Percentiles rank a stretch among this genome's conserved stretches.
Conservation (phyloP, 2,113 vertebrate genomes). For the Egretta garzetta region DNA sequence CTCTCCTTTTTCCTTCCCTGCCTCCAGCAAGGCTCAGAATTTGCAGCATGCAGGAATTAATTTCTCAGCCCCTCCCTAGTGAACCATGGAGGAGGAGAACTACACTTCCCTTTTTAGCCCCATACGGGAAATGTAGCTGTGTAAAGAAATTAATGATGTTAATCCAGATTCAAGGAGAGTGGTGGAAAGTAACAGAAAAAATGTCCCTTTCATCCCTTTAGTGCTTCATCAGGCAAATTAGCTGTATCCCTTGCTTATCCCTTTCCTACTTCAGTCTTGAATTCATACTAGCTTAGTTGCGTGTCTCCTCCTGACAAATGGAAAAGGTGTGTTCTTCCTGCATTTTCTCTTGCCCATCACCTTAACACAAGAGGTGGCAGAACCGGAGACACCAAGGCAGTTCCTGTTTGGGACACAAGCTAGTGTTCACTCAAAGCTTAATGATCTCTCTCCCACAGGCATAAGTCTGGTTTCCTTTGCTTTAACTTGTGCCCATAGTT, state of each 20-base stretch:
- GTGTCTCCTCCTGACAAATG: not conserved
- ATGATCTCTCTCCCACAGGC: not conserved
- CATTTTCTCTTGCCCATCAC: not conserved
- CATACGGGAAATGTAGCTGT: not conserved
- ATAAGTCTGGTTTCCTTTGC: not conserved
- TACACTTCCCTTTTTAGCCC: not conserved
- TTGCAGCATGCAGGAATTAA: slow-evolving; percentile 27
- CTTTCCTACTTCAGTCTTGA: not conserved
- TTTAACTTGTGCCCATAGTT: rapidly evolving
- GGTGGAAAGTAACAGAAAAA: not conserved
- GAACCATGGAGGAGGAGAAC: not conserved
- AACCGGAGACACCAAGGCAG: not conserved
- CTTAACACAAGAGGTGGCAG: not conserved
- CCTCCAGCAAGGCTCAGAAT: slow-evolving; percentile 20
- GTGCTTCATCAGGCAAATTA: not conserved
- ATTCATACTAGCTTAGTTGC: not conserved
- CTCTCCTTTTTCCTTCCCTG: not conserved
- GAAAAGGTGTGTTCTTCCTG: not conserved
- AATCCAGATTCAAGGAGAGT: slow-evolving; percentile 24
- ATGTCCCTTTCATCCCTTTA: not conserved
- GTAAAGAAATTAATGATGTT: slow-evolving; percentile 28
- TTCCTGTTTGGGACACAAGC: not conserved
- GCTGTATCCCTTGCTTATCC: not conserved
- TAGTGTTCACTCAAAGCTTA: not conserved
- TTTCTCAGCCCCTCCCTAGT: not conserved